Evolutionary conservation across 2,113 vertebrate genomes (phyloP), one percentile per base, ranked within the genome.

Genomic region (Centropus bengalensis): DNA sequence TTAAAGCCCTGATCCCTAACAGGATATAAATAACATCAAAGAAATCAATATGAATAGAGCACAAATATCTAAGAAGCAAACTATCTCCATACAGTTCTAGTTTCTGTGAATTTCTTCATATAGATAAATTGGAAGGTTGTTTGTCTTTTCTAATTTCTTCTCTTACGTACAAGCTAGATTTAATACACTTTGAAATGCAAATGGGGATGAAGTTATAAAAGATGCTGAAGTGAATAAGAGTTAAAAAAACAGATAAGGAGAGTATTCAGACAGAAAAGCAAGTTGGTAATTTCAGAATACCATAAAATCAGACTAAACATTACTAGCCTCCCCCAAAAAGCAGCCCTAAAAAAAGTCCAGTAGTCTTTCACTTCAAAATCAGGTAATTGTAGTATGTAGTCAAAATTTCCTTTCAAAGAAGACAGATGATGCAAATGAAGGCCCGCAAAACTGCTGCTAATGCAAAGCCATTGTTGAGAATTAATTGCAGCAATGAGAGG

Each of bases 141-240:
- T 81, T 70, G 24, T 70, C 59, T 86, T 59, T 59, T 45, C 36
- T 38, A 42, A 14, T 52, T 74, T 85, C 83, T 86, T 63, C 66
- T 87, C 42, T 28, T 40, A 14, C n/a, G 38, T 78, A 58, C 44
- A 69, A 93, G 68, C 38, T 74, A 30, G 44, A 75, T 75, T 63
- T 87, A 82, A 88, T 78, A 51, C 17, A 33, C 23, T 64, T 74
- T 84, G 66, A 91, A 88, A 91, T 80, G 83, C 19, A 91, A 82
- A 93, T 71, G 91, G 52, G 40, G 95, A 95, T 55, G 47, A 84
- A 64, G 55, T 75, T 75, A 88, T 69, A 82, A 86, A 70, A 75
- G 32, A 89, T 38, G 21, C 24, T 82, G 70, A 75, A 89, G 78
- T 47, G 56, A 91, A 52, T 38, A 51, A 67, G 32, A 81, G 12